phyloP scores from a whole-genome alignment of 2,888 invertebrate genomes.

The Panopea generosa region DNA sequence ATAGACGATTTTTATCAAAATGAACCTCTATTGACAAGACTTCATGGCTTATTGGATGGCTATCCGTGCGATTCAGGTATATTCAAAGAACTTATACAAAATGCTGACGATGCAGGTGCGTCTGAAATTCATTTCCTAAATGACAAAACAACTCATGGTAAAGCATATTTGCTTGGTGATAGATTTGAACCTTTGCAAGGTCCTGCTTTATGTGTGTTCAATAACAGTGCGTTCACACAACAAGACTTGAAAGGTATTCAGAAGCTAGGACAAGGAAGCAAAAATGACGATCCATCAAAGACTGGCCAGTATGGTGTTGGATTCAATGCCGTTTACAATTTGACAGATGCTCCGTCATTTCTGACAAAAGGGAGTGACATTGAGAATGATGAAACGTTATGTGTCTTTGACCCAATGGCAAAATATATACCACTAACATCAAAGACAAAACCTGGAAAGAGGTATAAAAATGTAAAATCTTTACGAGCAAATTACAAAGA shows the following conservation, averaged over 20 bases:
- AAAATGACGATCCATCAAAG: conserved; percentile 69
- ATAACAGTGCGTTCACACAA: conserved; percentile 70
- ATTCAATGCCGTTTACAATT: conserved; percentile 77
- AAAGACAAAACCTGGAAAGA: conserved; percentile 53
- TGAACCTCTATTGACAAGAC: conserved; percentile 77
- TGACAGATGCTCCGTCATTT: conserved; percentile 77
- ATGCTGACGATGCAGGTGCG: conserved; percentile 81
- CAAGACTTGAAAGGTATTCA: conserved; percentile 72
- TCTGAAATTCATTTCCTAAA: conserved; percentile 52
- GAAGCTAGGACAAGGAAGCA: conserved; percentile 72
- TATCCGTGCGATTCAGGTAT: conserved; percentile 80
- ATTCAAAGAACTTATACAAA: conserved; percentile 82
- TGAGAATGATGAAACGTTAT: conserved; percentile 72
- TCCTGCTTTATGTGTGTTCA: conserved; percentile 75
- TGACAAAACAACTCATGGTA: conserved; percentile 23
- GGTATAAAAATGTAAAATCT: conserved; percentile 38
- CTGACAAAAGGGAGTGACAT: conserved; percentile 63
- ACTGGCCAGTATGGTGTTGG: conserved; percentile 78
- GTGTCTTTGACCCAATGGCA: conserved; percentile 80
- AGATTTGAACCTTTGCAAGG: conserved; percentile 65
- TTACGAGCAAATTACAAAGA: conserved; percentile 32
- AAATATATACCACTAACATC: conserved; percentile 68
- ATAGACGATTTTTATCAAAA: conserved; percentile 74
- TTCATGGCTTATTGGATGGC: conserved; percentile 76
- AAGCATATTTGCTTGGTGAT: conserved; percentile 15